phyloP scores from a whole-genome alignment of 2,888 invertebrate species.

The Ptychoptera contaminata region DNA sequence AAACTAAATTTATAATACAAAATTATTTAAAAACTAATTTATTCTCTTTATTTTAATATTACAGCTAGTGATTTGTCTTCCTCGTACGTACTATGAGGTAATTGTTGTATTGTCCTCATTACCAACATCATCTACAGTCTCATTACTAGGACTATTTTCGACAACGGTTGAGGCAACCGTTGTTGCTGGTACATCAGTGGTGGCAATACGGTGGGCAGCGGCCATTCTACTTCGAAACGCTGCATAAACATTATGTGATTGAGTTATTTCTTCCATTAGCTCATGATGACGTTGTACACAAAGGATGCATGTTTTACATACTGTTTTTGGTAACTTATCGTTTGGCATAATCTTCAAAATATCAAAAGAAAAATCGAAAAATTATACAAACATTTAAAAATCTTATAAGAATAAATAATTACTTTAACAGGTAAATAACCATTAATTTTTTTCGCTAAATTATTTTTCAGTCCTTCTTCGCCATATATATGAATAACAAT shows the following conservation, averaged over 20 bases:
- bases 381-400: not conserved
- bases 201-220: no score
- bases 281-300: no score
- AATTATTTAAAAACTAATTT: no score
- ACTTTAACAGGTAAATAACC: constrained; percentile 68
- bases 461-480: constrained; percentile 57
- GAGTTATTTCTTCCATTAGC: no score
- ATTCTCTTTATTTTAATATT: no score
- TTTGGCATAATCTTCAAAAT: constrained; percentile 41
- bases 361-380: constrained; percentile 6
- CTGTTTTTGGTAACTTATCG: constrained; percentile 55
- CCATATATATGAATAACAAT: constrained; percentile 72
- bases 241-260: no score
- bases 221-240: no score
- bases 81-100: no score
- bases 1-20: no score
- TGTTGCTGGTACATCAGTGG: no score
- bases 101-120: constrained; percentile 17
- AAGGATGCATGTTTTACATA: constrained; percentile 37
- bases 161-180: no score
- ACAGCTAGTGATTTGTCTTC: no score
- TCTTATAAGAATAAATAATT: constrained; percentile 19
- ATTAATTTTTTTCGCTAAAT: constrained; percentile 64
- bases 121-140: constrained; percentile 11
- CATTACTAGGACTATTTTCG: constrained; percentile 1